Evolutionary conservation across 2,888 invertebrate species (phyloP).

Genomic region (Patella pellucida): DNA sequence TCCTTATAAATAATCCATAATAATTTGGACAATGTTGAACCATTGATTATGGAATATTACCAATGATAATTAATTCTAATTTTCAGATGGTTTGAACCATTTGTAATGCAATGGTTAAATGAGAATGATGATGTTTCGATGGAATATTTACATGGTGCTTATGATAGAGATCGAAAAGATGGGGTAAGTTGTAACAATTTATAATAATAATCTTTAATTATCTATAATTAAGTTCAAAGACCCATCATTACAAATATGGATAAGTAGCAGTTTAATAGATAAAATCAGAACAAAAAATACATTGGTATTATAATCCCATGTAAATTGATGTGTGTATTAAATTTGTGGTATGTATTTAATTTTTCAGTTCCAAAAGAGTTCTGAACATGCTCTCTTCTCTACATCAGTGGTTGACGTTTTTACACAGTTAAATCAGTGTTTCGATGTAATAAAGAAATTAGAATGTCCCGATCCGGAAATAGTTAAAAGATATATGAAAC

Average conservation of each 20-base stretch:
- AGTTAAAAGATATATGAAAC: constrained; percentile 98
- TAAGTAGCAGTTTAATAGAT: not conserved
- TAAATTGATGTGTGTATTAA: not conserved
- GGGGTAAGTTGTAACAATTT: constrained; percentile 53
- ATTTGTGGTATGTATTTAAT: constrained; percentile 18
- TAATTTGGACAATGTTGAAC: too few relatives aligned
- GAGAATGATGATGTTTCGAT: constrained; percentile 99
- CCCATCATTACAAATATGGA: not conserved
- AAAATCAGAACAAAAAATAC: not conserved
- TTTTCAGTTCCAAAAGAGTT: constrained; percentile 96
- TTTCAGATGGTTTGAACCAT: constrained; percentile 96
- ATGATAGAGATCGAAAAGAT: constrained; percentile 84
- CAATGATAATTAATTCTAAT: not conserved
- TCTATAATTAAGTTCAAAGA: not conserved
- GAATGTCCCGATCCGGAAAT: constrained; percentile 99
- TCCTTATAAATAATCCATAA: too few relatives aligned
- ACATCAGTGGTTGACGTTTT: constrained; percentile 99
- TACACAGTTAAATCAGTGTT: constrained; percentile 98
- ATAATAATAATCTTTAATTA: too few relatives aligned
- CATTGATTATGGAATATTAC: too few relatives aligned
- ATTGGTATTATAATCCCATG: not conserved
- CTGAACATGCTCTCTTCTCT: constrained; percentile 98
- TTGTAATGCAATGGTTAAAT: constrained; percentile 99
- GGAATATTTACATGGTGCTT: constrained; percentile 98
- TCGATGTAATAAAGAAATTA: constrained; percentile 98